These are phyloP conservation scores for Phaenicophaeus curvirostris DNA, from an alignment of 2,797 vertebrate species.

Conservation along the genomic window DNA sequence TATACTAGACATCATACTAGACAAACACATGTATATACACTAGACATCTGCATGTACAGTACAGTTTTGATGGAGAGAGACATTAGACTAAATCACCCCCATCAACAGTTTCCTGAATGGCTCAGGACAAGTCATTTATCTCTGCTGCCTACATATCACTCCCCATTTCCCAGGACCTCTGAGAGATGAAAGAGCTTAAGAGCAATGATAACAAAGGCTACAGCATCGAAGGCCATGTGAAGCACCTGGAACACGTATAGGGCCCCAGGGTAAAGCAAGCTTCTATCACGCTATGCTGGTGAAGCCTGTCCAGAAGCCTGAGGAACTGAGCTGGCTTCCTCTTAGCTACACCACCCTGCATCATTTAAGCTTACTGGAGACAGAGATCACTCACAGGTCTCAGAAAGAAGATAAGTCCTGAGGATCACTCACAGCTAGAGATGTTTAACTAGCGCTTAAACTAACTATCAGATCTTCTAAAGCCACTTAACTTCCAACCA, in stretches of 20 bases:
- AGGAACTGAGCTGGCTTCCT: background rate
- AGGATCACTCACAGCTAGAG: background rate
- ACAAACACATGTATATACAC: background rate
- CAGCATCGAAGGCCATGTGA: background rate
- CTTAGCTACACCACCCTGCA: background rate
- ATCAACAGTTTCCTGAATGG: background rate
- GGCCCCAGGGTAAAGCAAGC: background rate
- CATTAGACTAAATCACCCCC: background rate
- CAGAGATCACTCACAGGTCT: accelerated
- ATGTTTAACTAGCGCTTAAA: background rate
- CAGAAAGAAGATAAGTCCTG: background rate
- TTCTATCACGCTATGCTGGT: background rate
- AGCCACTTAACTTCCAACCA: background rate
- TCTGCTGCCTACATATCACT: background rate
- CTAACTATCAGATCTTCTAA: background rate
- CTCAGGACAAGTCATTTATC: background rate
- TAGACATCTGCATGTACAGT: background rate
- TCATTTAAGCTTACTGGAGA: background rate
- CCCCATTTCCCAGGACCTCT: background rate
- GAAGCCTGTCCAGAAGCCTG: background rate
- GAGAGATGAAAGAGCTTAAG: background rate
- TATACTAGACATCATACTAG: no score
- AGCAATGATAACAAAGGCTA: background rate
- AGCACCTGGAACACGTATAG: background rate
- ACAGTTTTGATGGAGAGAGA: background rate